Base-by-base conservation (phyloP, 2,113 vertebrate species). In the Rattus rattus region DNA sequence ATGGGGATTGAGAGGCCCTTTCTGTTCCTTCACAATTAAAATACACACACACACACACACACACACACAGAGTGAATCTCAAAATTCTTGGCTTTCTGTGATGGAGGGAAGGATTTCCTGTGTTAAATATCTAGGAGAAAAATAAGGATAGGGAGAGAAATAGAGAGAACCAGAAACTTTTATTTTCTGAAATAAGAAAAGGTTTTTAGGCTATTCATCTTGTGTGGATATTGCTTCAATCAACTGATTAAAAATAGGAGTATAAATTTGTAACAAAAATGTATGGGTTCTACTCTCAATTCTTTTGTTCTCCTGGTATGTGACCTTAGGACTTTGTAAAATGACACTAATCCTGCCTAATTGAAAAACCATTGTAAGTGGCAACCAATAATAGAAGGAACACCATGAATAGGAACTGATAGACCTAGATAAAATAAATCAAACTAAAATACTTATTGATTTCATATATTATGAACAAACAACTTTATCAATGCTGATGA, bases 1-100 rank as follows among this genome's bases (percentile, higher is more conserved):
- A 73, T 77, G 54, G 22, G 22, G 12, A 80, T 79, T 79, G 73
- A 52, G 49, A 92, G 80, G 59, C 2, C 22, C 95, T 91, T 91
- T 90, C 67, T 90, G 24, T 92, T 96, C 36, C 65, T 94, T 94
- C 56, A 85, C 80, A 95, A 72, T 28, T 47, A 36, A 92, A 91
- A 93, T 43, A 43, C 43, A 43, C 43, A 43, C 43, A 43, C 43
- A 43, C 43, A 43, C 43, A 43, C 43, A 43, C 43, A 43, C 43
- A 65, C 52, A 54, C 6, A 54, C 52, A 54, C 6, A 65, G 54
- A 92, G 88, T 61, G 75, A 59, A 80, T 72, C 79, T 88, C 52
- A 92, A 92, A 96, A 85, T 16, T 59, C 56, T 28, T 88, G 20
- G 39, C 92, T 94, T 94, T 90, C 52, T 61, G 2, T 91, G 8